Evolutionary conservation across 2,888 invertebrate genomes (phyloP).

Genomic region (Pristionchus maxplancki): DNA sequence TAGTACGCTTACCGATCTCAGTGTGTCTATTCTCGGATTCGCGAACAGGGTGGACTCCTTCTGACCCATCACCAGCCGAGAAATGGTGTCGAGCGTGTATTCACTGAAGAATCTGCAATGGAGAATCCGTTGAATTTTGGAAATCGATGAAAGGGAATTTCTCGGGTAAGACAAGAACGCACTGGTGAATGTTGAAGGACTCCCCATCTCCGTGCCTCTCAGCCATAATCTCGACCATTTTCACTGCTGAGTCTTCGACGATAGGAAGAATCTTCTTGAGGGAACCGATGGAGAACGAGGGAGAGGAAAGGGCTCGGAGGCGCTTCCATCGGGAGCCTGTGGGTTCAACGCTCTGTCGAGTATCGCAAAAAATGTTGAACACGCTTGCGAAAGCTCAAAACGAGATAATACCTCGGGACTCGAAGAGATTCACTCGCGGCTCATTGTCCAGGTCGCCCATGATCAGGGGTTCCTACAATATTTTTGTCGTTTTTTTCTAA

Average conservation of each 20-base stretch:
- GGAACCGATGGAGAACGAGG: constrained; percentile 79
- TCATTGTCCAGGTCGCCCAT: neutral
- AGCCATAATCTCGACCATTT: constrained; percentile 55
- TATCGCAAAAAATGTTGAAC: too few species aligned
- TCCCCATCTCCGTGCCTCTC: constrained; percentile 53
- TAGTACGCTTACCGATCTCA: neutral
- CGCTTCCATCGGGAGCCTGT: constrained; percentile 21
- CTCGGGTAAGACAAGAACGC: neutral
- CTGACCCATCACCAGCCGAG: constrained; percentile 40
- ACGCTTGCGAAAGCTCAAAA: too few species aligned
- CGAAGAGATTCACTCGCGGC: constrained; percentile 27
- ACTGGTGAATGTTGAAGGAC: constrained; percentile 59
- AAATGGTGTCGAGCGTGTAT: constrained; percentile 39
- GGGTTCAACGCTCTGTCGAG: too few species aligned
- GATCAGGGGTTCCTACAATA: neutral
- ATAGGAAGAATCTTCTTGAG: constrained; percentile 78
- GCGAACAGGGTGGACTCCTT: neutral
- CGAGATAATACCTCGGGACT: neutral
- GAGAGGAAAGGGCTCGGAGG: constrained; percentile 79
- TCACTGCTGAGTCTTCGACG: constrained; percentile 57
- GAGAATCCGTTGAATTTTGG: neutral
- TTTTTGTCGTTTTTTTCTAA: too few species aligned
- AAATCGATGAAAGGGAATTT: neutral
- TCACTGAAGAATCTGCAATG: constrained; percentile 39
- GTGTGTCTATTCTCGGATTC: neutral